Evolutionary conservation across 2,797 vertebrate species (phyloP), one percentile per base, ranked within the genome.

Genomic region (Halcyon badia): DNA sequence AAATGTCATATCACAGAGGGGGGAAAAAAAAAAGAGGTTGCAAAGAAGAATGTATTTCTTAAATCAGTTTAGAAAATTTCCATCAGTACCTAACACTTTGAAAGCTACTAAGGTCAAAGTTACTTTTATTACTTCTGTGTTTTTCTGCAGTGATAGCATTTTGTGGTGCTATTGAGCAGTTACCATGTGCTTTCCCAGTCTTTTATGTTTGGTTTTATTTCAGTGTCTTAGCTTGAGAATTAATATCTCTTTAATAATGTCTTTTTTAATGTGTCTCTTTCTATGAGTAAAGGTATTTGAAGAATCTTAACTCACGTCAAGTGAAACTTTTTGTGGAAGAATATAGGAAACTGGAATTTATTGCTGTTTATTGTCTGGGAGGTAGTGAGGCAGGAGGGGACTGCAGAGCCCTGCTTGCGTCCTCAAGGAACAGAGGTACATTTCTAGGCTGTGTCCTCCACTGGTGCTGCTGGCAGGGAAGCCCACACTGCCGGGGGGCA

Each of bases 51-150:
- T 39, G 72, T 31, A 60, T 83, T 72, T 91, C 58, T 89, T 90
- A 91, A 92, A 89, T 85, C 52, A 83, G 33, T 46, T 89, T 92
- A 90, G 61, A 90, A 94, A 88, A 81, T 93, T 95, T 95, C 79
- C 51, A 83, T 79, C 58, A 35, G 57, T 62, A 46, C 35, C 33
- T 42, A 72, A 72, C n/a, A 65, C 24, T 78, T 84, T 51, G 57
- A 94, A 95, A 95, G 51, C 60, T 61, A 13, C 76, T 62, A 68
- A 79, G 49, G 61, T 91, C 2, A 0, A 85, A 86, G 72, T 69
- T 83, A 78, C 65, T 86, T 85, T 86, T 95, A 92, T 94, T 91
- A 75, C 61, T 90, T 71, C 22, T 72, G n/a, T 85, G 54, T 3
- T 86, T 89, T 96, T 93, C 77, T 97, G 69, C 84, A 83, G 39